Percentiles rank a stretch among this genome's conserved stretches.
Evolutionary conservation across 1,140 invertebrate genomes (phyloP).

Genomic region (Heterodera schachtii): DNA sequence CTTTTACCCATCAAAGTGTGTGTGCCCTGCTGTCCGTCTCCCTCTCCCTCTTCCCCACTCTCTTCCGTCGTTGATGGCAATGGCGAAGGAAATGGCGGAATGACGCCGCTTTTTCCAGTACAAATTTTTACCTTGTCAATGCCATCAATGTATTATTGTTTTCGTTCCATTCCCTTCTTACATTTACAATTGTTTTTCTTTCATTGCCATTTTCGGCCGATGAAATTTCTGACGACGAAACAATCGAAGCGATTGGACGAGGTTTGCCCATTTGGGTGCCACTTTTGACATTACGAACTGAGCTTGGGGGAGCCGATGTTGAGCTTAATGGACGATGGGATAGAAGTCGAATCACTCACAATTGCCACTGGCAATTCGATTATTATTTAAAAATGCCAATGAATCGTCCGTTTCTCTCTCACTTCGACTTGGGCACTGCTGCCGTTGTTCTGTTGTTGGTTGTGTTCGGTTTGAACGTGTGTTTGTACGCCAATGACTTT

Average conservation of each 20-base stretch:
- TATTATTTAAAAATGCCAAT: too few relatives aligned
- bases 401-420: neutral
- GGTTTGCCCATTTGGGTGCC: neutral
- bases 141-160: too few relatives aligned
- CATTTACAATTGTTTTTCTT: conserved; percentile 27
- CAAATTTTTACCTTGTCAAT: conserved; percentile 14
- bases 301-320: neutral
- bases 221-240: neutral
- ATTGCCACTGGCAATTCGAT: too few relatives aligned
- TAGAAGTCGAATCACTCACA: too few relatives aligned
- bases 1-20: neutral
- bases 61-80: neutral
- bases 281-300: neutral
- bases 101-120: conserved; percentile 6
- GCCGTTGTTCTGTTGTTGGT: neutral
- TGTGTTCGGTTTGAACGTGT: conserved; percentile 25
- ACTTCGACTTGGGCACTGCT: neutral
- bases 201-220: neutral
- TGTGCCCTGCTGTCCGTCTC: neutral
- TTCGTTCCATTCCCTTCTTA: neutral
- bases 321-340: neutral
- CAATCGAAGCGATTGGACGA: neutral
- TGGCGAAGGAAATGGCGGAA: neutral
- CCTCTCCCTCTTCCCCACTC: neutral
- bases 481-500: neutral